Percentiles rank a stretch among this genome's conserved stretches.
Evolutionary conservation across 2,888 invertebrate genomes (phyloP).

Genomic region (Orthosia gracilis): DNA sequence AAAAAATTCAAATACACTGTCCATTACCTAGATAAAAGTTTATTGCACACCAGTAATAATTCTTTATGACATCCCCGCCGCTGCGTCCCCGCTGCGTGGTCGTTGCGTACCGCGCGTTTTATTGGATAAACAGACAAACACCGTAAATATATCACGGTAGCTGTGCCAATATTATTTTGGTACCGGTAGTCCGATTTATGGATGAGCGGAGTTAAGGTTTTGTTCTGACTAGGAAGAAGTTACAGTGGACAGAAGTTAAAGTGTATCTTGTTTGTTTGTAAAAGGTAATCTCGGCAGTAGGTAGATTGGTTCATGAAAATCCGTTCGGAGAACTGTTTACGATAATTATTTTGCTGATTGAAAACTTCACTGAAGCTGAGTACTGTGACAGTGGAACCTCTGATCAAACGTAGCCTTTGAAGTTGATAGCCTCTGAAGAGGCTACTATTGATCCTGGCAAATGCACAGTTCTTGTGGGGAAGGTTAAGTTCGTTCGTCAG

Average conservation of each 20-base stretch:
- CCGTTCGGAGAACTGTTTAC: too few species aligned
- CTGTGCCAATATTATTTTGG: constrained; percentile 79
- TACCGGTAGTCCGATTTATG: constrained; percentile 62
- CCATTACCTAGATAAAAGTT: constrained; percentile 53
- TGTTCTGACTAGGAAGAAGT: background rate
- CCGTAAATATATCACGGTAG: constrained; percentile 76
- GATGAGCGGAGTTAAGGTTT: constrained; percentile 28
- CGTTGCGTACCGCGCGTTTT: constrained; percentile 57
- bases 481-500: too few species aligned
- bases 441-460: too few species aligned
- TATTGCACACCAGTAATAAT: constrained; percentile 54
- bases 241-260: background rate
- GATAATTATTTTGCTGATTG: too few species aligned
- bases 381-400: too few species aligned
- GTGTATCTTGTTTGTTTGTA: too few species aligned
- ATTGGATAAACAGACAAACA: constrained; percentile 75
- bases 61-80: constrained; percentile 53
- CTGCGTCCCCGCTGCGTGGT: constrained; percentile 33
- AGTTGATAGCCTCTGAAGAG: too few species aligned
- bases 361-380: too few species aligned
- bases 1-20: background rate
- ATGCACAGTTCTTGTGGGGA: too few species aligned
- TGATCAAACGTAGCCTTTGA: too few species aligned
- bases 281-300: too few species aligned
- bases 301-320: too few species aligned